Conservation (phyloP, 64 coral and sea anemone genomes). For the Actinia tenebrosa region DNA sequence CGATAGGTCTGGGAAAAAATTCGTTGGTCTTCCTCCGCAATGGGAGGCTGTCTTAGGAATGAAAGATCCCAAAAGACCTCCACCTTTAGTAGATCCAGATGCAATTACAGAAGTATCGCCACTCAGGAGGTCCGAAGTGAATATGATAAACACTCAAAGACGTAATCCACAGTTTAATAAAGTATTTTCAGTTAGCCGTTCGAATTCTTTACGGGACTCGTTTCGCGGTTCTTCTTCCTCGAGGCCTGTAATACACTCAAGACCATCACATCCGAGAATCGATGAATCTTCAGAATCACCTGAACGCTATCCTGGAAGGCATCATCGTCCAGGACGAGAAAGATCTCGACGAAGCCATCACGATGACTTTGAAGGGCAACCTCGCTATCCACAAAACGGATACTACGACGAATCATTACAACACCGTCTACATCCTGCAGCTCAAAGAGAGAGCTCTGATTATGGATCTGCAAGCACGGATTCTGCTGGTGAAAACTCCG, state of each 20-base stretch:
- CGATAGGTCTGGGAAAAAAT: conserved; percentile 40
- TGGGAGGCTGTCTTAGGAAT: conserved; percentile 77
- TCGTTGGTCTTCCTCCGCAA: conserved; percentile 76
- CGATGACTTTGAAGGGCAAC: background rate
- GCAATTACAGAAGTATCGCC: conserved; percentile 89
- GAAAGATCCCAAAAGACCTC: conserved; percentile 58
- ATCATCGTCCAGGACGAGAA: background rate
- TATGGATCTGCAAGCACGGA: conserved; percentile 90
- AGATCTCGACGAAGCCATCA: background rate
- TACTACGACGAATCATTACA: conserved; percentile 20
- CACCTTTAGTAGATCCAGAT: conserved; percentile 79
- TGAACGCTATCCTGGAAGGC: background rate
- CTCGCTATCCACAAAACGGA: background rate
- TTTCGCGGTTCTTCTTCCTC: conserved; percentile 39
- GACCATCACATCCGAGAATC: conserved; percentile 2
- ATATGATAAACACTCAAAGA: conserved; percentile 45
- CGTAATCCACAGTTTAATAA: conserved; percentile 27
- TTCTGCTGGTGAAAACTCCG: conserved; percentile 59
- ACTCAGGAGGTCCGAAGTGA: conserved; percentile 68
- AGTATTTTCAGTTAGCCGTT: conserved; percentile 74
- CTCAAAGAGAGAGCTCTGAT: conserved; percentile 83
- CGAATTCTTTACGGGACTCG: conserved; percentile 86
- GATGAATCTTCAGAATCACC: conserved; percentile 14
- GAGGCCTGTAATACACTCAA: conserved; percentile 24
- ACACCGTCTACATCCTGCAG: conserved; percentile 10